A percentile compares a stretch with the other conserved stretches of the same genome.
phyloP scores from a whole-genome alignment of 2,113 vertebrate species.

The Zonotrichia leucophrys region DNA sequence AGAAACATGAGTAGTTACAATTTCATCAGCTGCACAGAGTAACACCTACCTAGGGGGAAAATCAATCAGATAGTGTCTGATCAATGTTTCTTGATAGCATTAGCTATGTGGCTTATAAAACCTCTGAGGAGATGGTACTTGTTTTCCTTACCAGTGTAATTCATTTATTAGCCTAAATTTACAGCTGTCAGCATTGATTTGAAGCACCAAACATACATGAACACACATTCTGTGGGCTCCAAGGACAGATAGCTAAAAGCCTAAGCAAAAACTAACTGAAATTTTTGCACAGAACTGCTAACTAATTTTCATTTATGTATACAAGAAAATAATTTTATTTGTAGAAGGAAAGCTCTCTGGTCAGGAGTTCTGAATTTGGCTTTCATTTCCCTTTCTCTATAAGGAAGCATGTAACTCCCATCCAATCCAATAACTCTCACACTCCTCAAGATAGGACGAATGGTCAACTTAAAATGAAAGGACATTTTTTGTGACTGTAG shows the following conservation, averaged over 20 bases:
- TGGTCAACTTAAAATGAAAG: neutral
- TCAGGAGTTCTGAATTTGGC: neutral
- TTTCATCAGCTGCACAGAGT: constrained; percentile 35
- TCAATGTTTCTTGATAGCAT: constrained; percentile 44
- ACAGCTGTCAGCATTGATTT: constrained; percentile 68
- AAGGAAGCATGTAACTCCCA: neutral
- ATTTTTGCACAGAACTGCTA: neutral
- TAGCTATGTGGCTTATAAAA: constrained; percentile 18
- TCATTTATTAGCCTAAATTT: constrained; percentile 72
- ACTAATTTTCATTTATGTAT: neutral
- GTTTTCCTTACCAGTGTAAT: constrained; percentile 62
- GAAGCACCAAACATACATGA: neutral
- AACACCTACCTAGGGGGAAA: constrained; percentile 26
- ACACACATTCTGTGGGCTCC: constrained; percentile 32
- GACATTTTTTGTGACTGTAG: neutral
- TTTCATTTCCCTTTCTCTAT: neutral
- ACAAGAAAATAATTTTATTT: neutral
- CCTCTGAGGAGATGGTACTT: constrained; percentile 27
- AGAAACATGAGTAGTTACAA: constrained; percentile 32
- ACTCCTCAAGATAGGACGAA: neutral
- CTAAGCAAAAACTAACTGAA: neutral
- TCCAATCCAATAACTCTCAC: neutral
- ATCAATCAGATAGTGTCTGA: constrained; percentile 46
- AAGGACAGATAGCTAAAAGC: constrained; percentile 46
- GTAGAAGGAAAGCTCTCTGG: neutral